A percentile compares a stretch with the other conserved stretches of the same genome.
Conservation (phyloP, 1,140 invertebrate species). For the Apis florea region DNA sequence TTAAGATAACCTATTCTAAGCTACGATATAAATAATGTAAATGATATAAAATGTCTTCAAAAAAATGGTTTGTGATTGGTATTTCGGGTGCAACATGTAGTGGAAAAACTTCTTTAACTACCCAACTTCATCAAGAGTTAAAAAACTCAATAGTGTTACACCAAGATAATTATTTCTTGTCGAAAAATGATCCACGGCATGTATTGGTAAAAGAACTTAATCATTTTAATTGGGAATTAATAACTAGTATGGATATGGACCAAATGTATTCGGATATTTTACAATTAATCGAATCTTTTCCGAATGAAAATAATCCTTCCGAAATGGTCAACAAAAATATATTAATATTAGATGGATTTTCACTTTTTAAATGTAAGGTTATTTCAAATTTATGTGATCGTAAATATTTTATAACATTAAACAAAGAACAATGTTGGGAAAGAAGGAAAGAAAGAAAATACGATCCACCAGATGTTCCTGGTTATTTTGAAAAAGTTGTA, state of each 20-base stretch:
- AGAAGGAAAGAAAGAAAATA: slow-evolving; percentile 84
- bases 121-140: slow-evolving; percentile 80
- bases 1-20: not conserved
- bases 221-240: slow-evolving; percentile 90
- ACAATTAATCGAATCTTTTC: slow-evolving; percentile 53
- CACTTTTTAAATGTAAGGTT: slow-evolving; percentile 86
- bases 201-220: slow-evolving; percentile 83
- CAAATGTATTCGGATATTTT: slow-evolving; percentile 84
- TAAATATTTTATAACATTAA: slow-evolving; percentile 87
- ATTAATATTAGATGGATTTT: slow-evolving; percentile 89
- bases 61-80: slow-evolving; percentile 86
- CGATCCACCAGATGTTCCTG: slow-evolving; percentile 88
- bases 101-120: slow-evolving; percentile 89
- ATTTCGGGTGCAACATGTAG: slow-evolving; percentile 89
- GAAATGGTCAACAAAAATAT: slow-evolving; percentile 76
- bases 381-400: slow-evolving; percentile 85
- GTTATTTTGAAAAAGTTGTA: slow-evolving; percentile 89
- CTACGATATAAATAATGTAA: not conserved
- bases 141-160: slow-evolving; percentile 82
- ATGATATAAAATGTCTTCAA: slow-evolving; percentile 58
- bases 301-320: not conserved
- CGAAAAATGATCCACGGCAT: slow-evolving; percentile 85
- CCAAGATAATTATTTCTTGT: slow-evolving; percentile 90
- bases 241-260: slow-evolving; percentile 88
- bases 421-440: slow-evolving; percentile 84